Percentiles rank a stretch among this genome's conserved stretches.
Conservation (phyloP, 2,888 invertebrate genomes). For the Candidula unifasciata region DNA sequence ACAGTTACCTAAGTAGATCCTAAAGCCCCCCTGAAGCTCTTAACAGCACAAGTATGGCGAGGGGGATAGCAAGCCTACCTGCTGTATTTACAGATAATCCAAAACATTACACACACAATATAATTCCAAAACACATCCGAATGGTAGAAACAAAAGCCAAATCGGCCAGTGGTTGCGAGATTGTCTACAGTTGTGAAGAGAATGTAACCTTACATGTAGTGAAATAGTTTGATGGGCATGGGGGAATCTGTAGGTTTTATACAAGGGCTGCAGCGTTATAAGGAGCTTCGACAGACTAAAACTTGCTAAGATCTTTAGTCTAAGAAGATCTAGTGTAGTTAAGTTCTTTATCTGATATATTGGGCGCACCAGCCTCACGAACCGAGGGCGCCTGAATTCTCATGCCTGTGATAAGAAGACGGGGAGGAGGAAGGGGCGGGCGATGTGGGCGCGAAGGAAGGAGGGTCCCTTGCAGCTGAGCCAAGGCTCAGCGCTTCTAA, state of each 20-base stretch:
- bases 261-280: constrained; percentile 53
- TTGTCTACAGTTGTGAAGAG: too few relatives aligned
- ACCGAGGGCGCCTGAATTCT: constrained; percentile 6
- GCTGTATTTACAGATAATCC: too few relatives aligned
- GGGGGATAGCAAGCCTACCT: too few relatives aligned
- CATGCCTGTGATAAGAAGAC: background rate
- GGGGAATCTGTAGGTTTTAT: constrained; percentile 45
- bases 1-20: too few relatives aligned
- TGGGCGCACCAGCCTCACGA: constrained; percentile 23
- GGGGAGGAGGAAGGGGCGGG: constrained; percentile 1
- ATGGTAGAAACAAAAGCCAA: too few relatives aligned
- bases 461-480: background rate
- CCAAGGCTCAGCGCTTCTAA: constrained; percentile 23
- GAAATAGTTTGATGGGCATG: constrained; percentile 28
- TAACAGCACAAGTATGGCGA: too few relatives aligned
- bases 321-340: constrained; percentile 57
- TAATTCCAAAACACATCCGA: too few relatives aligned
- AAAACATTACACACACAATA: too few relatives aligned
- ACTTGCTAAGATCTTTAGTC: constrained; percentile 57
- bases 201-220: background rate
- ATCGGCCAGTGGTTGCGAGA: too few relatives aligned
- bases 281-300: constrained; percentile 55
- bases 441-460: background rate
- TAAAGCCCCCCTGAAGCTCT: too few relatives aligned
- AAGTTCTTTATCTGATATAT: constrained; percentile 57